A percentile compares a stretch with the other conserved stretches of the same genome.
These are phyloP conservation scores for Ophiodon elongatus DNA, from an alignment of 2,113 vertebrate genomes.

Conservation along the genomic window DNA sequence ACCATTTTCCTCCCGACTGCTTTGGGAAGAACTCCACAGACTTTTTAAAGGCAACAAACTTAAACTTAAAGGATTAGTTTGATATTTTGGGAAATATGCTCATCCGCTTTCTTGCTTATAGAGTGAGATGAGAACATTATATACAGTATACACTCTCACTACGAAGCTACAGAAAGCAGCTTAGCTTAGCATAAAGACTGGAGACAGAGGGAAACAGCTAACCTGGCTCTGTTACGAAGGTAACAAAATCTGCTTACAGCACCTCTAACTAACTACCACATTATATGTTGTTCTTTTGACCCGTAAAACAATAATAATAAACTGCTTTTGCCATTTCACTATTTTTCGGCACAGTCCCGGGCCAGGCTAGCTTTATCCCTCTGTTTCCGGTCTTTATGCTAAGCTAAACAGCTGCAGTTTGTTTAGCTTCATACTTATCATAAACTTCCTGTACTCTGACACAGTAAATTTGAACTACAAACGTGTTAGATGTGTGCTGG, in stretches of 20 bases:
- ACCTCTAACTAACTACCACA: background rate
- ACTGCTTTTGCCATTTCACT: too few species aligned
- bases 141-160: background rate
- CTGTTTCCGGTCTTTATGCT: background rate
- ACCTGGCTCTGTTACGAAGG: background rate
- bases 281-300: background rate
- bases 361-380: background rate
- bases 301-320: too few species aligned
- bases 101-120: background rate
- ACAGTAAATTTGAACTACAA: too few species aligned
- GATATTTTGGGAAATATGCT: background rate
- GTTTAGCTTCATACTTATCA: background rate
- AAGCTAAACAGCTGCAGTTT: background rate
- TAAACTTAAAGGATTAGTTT: background rate
- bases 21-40: constrained; percentile 9
- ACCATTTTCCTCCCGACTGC: background rate
- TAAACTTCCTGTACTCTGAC: background rate
- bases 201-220: background rate
- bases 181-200: background rate
- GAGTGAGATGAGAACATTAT: background rate
- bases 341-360: too few species aligned
- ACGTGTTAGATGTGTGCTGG: background rate
- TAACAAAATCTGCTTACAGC: background rate
- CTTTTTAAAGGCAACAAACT: constrained; percentile 26
- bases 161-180: background rate